Evolutionary conservation across 2,888 invertebrate genomes (phyloP).

Genomic region (Diachrysia chrysitis): DNA sequence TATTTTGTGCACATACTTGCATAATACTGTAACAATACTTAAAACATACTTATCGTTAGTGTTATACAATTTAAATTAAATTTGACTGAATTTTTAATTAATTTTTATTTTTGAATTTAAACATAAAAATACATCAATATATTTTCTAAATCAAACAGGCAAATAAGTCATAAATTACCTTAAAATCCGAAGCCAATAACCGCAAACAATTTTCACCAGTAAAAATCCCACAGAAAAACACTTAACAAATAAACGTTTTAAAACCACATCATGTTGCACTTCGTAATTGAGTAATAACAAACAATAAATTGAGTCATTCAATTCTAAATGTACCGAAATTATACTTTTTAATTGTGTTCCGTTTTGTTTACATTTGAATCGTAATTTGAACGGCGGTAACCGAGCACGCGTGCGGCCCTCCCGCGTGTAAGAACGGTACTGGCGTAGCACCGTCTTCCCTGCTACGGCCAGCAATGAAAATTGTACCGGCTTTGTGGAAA

Average conservation of each 20-base stretch:
- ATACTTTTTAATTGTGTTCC: constrained; percentile 32
- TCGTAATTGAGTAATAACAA: constrained; percentile 18
- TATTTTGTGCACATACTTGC: constrained; percentile 1
- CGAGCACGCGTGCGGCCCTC: constrained; percentile 60
- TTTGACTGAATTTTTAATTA: not conserved
- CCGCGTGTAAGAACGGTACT: constrained; percentile 65
- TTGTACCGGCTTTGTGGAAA: constrained; percentile 74
- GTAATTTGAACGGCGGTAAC: constrained; percentile 53
- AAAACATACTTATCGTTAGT: not conserved
- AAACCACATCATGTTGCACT: constrained; percentile 48
- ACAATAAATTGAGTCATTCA: constrained; percentile 15
- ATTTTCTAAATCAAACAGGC: not conserved
- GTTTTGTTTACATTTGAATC: constrained; percentile 74
- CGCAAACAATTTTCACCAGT: constrained; percentile 56
- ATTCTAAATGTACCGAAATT: constrained; percentile 23
- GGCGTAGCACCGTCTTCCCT: constrained; percentile 46
- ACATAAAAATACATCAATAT: no score
- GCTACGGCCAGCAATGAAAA: constrained; percentile 68
- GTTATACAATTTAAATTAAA: not conserved
- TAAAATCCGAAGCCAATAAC: constrained; percentile 64
- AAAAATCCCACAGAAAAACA: constrained; percentile 59
- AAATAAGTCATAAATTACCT: constrained; percentile 60
- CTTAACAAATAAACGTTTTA: constrained; percentile 37
- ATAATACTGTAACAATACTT: not conserved
- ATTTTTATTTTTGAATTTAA: no score